Evolutionary conservation across 2,888 invertebrate genomes (phyloP).

Genomic region (Eumerus sabulonum): DNA sequence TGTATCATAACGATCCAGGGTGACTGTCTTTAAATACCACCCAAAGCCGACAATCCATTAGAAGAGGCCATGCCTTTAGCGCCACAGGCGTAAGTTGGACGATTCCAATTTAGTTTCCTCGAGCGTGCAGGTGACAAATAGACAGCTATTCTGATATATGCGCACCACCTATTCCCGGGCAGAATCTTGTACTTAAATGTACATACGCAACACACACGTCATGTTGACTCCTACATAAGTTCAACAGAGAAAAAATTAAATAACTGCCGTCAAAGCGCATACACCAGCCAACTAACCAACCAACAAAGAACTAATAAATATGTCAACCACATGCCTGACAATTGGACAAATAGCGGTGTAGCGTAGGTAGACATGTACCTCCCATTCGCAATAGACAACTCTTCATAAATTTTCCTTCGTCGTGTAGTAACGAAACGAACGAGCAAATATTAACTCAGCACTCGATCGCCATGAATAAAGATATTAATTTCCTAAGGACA

Average conservation of each 20-base stretch:
- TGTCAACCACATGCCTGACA: constrained; percentile 44
- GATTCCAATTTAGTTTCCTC: neutral
- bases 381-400: constrained; percentile 14
- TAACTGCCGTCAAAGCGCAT: constrained; percentile 42
- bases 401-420: constrained; percentile 22
- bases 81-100: no score
- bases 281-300: constrained; percentile 23
- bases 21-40: no score
- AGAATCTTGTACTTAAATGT: no score
- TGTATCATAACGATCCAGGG: no score
- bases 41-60: no score
- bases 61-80: no score
- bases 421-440: constrained; percentile 29
- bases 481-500: constrained; percentile 60
- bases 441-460: constrained; percentile 61
- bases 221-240: no score
- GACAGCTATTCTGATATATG: no score
- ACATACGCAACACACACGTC: no score
- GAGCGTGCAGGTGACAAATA: neutral
- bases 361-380: constrained; percentile 29
- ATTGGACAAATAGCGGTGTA: constrained; percentile 39
- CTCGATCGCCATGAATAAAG: constrained; percentile 40
- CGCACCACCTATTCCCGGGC: no score
- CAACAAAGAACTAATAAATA: constrained; percentile 47
- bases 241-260: no score